A percentile compares a stretch with the other conserved stretches of the same genome.
phyloP scores from a whole-genome alignment of 2,888 invertebrate species.

The Leptura quadrifasciata region DNA sequence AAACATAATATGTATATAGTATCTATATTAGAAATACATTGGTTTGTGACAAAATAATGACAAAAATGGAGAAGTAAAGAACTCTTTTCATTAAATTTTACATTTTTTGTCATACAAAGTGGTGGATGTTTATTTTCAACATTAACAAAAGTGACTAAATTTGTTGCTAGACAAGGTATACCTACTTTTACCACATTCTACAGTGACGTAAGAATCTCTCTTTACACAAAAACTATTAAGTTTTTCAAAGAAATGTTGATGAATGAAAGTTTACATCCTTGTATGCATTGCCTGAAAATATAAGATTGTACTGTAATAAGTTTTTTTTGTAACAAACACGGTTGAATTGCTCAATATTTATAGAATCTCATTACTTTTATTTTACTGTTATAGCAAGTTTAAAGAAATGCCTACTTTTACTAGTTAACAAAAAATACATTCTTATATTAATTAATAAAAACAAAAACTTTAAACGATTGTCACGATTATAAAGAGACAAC shows the following conservation, averaged over 20 bases:
- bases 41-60: no score
- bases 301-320: background rate
- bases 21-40: no score
- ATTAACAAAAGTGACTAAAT: no score
- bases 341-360: slow-evolving; percentile 1
- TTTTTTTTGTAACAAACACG: background rate
- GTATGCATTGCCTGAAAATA: background rate
- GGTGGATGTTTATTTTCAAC: no score
- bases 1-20: no score
- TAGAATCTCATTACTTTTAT: background rate
- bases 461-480: background rate
- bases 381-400: background rate
- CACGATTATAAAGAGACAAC: background rate
- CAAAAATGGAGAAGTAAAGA: no score
- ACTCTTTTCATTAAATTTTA: no score
- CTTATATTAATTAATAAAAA: background rate
- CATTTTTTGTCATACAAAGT: no score
- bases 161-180: background rate
- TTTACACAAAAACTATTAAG: background rate
- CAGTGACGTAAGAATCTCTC: slow-evolving; percentile 1
- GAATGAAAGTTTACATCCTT: slow-evolving; percentile 4
- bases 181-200: slow-evolving; percentile 3
- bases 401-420: background rate
- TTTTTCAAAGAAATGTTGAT: background rate
- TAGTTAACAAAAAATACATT: background rate